phyloP scores from a whole-genome alignment of 2,113 vertebrate species.

The Stigmatopora argus region DNA sequence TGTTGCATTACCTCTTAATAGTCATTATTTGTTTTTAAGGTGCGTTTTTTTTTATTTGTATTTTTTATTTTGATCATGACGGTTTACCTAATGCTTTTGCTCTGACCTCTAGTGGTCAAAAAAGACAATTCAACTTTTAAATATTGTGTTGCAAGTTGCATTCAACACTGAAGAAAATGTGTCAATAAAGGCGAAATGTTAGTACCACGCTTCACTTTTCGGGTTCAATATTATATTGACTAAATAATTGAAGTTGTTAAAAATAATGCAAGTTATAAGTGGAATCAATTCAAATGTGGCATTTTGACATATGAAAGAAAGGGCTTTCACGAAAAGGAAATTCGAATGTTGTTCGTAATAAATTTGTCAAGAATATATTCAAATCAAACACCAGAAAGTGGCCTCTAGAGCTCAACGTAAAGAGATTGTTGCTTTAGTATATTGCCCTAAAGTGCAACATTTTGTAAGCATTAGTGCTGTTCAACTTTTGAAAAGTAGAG shows the following conservation, averaged over 20 bases:
- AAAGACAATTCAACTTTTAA: not conserved
- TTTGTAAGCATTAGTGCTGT: not conserved
- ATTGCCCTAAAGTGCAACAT: not conserved
- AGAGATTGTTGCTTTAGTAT: not conserved
- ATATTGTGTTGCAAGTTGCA: not conserved
- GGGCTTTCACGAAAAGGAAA: too few species aligned
- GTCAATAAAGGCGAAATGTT: not conserved
- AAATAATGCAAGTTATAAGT: too few species aligned
- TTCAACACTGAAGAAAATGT: not conserved
- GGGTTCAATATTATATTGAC: too few species aligned
- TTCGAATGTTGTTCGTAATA: too few species aligned
- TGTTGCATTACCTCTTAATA: not conserved
- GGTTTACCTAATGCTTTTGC: not conserved
- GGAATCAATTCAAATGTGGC: too few species aligned
- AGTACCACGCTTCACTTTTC: too few species aligned
- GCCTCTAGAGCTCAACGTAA: not conserved
- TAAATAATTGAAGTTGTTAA: too few species aligned
- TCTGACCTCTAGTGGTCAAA: conserved; percentile 1
- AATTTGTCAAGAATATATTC: not conserved
- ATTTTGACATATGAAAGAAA: not conserved
- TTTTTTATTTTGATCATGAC: not conserved
- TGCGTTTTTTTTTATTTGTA: not conserved
- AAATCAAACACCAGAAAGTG: not conserved
- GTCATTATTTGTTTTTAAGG: not conserved
- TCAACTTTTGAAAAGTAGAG: too few species aligned